Evolutionary conservation across 2,888 invertebrate species (phyloP).

Genomic region (Catocala sponsa): DNA sequence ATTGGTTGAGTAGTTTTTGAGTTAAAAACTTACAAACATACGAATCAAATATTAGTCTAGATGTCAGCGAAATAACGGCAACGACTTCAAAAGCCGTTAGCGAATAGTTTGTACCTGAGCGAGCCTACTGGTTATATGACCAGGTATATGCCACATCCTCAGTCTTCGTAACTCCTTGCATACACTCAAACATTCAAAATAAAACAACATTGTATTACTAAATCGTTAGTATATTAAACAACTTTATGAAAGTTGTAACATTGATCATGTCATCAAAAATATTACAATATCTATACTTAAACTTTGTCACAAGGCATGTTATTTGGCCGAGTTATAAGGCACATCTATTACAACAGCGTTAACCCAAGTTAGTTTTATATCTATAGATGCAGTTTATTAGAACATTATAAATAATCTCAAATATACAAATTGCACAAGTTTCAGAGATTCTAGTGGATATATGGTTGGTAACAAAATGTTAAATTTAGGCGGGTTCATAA

Average conservation of each 20-base stretch:
- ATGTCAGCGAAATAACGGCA: no score
- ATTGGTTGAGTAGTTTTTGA: no score
- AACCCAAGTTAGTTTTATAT: conserved; percentile 29
- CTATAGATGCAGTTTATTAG: conserved; percentile 19
- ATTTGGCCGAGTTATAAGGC: conserved; percentile 62
- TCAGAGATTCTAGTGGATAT: conserved; percentile 43
- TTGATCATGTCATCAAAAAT: conserved; percentile 69
- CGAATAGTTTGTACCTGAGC: no score
- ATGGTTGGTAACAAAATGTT: conserved; percentile 18
- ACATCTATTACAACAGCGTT: conserved; percentile 52
- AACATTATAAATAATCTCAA: conserved; percentile 31
- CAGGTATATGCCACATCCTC: no score
- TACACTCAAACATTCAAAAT: conserved; percentile 15
- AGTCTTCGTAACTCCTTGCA: no score
- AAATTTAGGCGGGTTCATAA: background rate
- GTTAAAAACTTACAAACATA: no score
- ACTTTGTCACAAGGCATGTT: conserved; percentile 51
- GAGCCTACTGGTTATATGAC: no score
- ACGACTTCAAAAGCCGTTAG: no score
- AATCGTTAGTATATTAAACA: conserved; percentile 72
- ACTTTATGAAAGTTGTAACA: conserved; percentile 76
- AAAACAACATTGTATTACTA: conserved; percentile 57
- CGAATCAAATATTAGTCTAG: no score
- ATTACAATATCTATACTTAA: conserved; percentile 52
- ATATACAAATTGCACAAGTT: conserved; percentile 34